Evolutionary conservation across 2,797 vertebrate species (phyloP).

Genomic region (Cirrhinus molitorella): DNA sequence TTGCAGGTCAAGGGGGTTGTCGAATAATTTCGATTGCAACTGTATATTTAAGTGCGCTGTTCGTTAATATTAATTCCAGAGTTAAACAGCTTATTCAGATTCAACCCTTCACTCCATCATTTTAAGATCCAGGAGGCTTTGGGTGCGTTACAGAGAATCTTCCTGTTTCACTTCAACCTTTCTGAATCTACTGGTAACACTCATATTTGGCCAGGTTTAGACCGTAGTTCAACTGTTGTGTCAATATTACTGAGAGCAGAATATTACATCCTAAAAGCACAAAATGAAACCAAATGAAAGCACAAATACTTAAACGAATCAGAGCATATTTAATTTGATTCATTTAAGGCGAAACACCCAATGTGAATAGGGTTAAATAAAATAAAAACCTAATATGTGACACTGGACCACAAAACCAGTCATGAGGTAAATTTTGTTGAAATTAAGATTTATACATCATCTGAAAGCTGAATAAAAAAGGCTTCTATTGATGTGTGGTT

Average conservation of each 20-base stretch:
- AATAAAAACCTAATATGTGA: too few species aligned
- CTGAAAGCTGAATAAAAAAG: too few species aligned
- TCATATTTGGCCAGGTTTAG: not conserved
- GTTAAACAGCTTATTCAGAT: not conserved
- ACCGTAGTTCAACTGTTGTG: not conserved
- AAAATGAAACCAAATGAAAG: not conserved
- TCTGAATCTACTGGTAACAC: not conserved
- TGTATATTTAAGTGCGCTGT: not conserved
- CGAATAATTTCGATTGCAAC: too few species aligned
- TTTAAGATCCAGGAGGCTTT: not conserved
- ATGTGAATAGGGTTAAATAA: not conserved
- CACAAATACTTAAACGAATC: not conserved
- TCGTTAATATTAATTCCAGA: not conserved
- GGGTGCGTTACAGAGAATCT: not conserved
- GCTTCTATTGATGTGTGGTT: too few species aligned
- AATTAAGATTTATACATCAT: too few species aligned
- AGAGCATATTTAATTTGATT: not conserved
- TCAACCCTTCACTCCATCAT: not conserved
- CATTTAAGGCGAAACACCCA: not conserved
- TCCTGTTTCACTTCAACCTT: not conserved
- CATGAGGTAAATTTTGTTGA: too few species aligned
- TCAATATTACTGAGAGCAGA: conserved; percentile 26
- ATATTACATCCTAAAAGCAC: not conserved
- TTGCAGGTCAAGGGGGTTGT: too few species aligned
- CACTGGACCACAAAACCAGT: too few species aligned